These are phyloP conservation scores for Chaunax sp. DNA, from an alignment of 2,797 vertebrate species.

Conservation along the genomic window DNA sequence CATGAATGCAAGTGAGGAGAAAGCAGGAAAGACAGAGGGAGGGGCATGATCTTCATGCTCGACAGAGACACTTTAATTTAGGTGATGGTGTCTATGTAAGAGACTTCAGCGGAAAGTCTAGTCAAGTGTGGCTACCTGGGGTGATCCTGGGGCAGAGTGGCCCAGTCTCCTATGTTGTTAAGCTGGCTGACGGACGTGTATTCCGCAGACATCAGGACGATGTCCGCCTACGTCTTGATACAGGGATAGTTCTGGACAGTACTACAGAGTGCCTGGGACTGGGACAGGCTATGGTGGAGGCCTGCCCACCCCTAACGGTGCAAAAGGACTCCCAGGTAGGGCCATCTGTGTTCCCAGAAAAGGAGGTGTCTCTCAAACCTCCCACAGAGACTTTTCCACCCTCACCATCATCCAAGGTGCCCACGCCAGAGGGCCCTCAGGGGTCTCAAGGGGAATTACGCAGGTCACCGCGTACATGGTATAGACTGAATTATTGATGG, in stretches of 20 bases:
- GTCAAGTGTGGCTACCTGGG: constrained; percentile 13
- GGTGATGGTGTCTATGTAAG: constrained; percentile 16
- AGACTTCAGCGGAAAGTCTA: neutral
- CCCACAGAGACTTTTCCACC: too few species aligned
- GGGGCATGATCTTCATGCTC: neutral
- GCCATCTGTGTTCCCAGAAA: neutral
- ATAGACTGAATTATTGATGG: too few species aligned
- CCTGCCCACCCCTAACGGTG: too few species aligned
- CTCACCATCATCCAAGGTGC: too few species aligned
- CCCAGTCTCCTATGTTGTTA: constrained; percentile 30
- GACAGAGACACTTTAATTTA: constrained; percentile 7
- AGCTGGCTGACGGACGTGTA: constrained; percentile 13
- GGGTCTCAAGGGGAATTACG: too few species aligned
- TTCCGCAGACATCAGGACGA: constrained; percentile 35
- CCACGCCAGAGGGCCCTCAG: too few species aligned
- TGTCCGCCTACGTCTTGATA: neutral
- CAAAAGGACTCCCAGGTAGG: neutral
- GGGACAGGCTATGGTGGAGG: neutral
- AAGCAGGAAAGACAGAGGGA: constrained; percentile 21
- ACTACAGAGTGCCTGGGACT: neutral
- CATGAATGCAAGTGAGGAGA: constrained; percentile 21
- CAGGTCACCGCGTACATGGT: too few species aligned
- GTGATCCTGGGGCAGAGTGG: constrained; percentile 12
- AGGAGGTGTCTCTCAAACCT: neutral
- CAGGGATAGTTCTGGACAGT: neutral